A percentile compares a stretch with the other conserved stretches of the same genome.
Conservation (phyloP, 2,113 vertebrate species). For the Aldabrachelys gigantea region DNA sequence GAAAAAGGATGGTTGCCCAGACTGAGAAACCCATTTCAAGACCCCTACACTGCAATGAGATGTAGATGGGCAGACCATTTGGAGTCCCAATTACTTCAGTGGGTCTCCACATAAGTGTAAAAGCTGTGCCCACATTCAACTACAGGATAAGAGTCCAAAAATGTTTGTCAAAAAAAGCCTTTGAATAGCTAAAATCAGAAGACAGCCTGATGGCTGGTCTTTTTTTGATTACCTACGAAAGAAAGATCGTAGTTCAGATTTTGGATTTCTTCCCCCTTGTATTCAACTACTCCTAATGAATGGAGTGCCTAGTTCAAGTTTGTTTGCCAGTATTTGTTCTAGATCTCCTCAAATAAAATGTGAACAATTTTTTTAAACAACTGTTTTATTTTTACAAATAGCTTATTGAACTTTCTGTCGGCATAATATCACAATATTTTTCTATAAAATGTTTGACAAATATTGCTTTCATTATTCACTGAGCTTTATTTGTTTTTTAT, state of each 20-base stretch:
- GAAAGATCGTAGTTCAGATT: fast-evolving
- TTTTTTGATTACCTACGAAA: not conserved
- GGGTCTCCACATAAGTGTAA: not conserved
- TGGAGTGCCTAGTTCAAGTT: fast-evolving
- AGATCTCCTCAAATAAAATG: not conserved
- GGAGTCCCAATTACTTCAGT: not conserved
- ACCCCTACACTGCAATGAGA: not conserved
- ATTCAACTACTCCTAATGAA: fast-evolving
- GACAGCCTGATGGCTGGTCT: not conserved
- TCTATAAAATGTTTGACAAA: not conserved
- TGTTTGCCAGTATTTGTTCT: not conserved
- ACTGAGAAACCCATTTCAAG: not conserved
- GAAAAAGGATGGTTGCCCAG: not conserved
- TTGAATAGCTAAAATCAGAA: not conserved
- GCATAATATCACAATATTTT: not conserved
- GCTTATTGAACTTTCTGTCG: not conserved
- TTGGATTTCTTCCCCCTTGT: fast-evolving
- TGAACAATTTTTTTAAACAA: not conserved
- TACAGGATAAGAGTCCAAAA: not conserved
- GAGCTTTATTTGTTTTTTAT: not conserved
- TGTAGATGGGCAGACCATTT: not conserved
- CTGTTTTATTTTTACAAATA: not conserved
- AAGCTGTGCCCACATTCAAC: not conserved
- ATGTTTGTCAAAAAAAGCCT: not conserved
- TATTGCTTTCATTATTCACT: not conserved